Percentiles rank a stretch among this genome's conserved stretches.
These are phyloP conservation scores for Paramuricea clavata DNA, from an alignment of 92 coral and sea anemone species.

Conservation along the genomic window DNA sequence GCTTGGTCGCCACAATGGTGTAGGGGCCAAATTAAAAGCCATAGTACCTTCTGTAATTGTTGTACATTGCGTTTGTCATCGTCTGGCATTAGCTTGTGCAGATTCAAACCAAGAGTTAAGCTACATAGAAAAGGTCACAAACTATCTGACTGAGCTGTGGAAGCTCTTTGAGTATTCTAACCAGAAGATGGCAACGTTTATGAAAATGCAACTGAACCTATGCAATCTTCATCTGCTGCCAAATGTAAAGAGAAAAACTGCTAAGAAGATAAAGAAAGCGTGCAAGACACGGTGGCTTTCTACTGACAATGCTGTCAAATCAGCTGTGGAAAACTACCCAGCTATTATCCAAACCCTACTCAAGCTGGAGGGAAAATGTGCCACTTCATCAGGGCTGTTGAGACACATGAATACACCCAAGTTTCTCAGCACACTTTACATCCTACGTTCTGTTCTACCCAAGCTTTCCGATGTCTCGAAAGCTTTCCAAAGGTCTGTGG, in stretches of 20 bases:
- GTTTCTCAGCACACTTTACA: constrained; percentile 55
- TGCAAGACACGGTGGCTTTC: constrained; percentile 61
- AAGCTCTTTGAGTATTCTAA: constrained; percentile 63
- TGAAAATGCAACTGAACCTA: constrained; percentile 49
- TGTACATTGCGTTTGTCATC: constrained; percentile 40
- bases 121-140: constrained; percentile 67
- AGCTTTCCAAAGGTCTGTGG: constrained; percentile 58
- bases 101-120: constrained; percentile 63
- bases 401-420: constrained; percentile 62
- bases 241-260: constrained; percentile 40
- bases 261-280: constrained; percentile 58
- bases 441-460: constrained; percentile 62
- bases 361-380: constrained; percentile 54
- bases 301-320: constrained; percentile 65
- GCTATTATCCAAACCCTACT: constrained; percentile 66
- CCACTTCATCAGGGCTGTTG: constrained; percentile 66
- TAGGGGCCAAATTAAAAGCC: constrained; percentile 64
- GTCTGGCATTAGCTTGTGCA: constrained; percentile 67
- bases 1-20: constrained; percentile 72
- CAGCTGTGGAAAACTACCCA: constrained; percentile 63
- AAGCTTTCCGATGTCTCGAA: constrained; percentile 62
- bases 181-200: constrained; percentile 51
- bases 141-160: constrained; percentile 68
- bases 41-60: constrained; percentile 54
- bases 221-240: constrained; percentile 42